Percentiles rank a stretch among this genome's conserved stretches.
phyloP scores from a whole-genome alignment of 2,888 invertebrate species.

The Cryptus armator region DNA sequence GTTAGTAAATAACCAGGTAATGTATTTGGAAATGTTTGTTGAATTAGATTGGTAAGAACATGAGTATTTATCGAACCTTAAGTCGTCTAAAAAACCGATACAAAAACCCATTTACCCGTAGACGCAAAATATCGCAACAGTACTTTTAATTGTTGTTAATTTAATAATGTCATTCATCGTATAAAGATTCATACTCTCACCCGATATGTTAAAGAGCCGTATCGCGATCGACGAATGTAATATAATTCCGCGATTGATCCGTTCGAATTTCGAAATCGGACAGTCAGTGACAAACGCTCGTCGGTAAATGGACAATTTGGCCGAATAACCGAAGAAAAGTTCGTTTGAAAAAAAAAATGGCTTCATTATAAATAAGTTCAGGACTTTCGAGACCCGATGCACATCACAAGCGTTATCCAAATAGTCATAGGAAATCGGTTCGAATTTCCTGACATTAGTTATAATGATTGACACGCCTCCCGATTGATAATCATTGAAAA shows the following conservation, averaged over 20 bases:
- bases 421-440: background rate
- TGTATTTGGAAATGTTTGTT: constrained; percentile 78
- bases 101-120: constrained; percentile 19
- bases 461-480: background rate
- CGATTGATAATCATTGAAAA: background rate
- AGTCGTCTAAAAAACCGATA: constrained; percentile 11
- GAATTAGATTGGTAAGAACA: constrained; percentile 62
- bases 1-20: constrained; percentile 75
- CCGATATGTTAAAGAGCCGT: background rate
- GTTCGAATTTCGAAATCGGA: background rate
- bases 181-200: background rate
- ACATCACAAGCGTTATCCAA: background rate
- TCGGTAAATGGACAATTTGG: too few species aligned
- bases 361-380: background rate
- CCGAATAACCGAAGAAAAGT: background rate
- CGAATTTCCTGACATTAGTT: background rate
- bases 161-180: background rate
- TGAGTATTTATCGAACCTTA: constrained; percentile 25
- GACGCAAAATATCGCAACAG: constrained; percentile 31
- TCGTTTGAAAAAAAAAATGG: background rate
- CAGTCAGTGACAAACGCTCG: too few species aligned
- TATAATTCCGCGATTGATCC: background rate
- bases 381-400: background rate
- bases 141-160: constrained; percentile 6
- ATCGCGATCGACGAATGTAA: background rate